Percentiles rank a stretch among this genome's conserved stretches.
Conservation (phyloP, 2,888 invertebrate genomes). For the Neelides folsomi region DNA sequence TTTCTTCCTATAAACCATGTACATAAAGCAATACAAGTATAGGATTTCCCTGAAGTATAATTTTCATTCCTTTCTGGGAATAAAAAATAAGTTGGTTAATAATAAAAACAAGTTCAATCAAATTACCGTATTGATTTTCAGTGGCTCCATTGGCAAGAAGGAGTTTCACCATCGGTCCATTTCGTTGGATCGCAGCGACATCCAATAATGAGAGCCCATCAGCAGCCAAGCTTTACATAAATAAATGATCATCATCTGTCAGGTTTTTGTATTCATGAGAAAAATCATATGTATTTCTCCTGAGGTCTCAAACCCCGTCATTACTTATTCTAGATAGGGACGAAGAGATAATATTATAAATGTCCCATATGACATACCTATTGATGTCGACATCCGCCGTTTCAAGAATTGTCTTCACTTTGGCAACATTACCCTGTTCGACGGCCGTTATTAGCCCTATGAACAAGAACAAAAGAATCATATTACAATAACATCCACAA, state of each 20-base stretch:
- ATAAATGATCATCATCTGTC: not conserved
- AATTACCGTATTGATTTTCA: slow-evolving; percentile 71
- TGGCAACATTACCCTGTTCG: slow-evolving; percentile 87
- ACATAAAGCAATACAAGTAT: too few relatives aligned
- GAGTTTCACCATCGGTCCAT: slow-evolving; percentile 76
- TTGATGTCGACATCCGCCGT: slow-evolving; percentile 87
- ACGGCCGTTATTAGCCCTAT: slow-evolving; percentile 87
- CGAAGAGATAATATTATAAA: not conserved
- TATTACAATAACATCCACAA: too few relatives aligned
- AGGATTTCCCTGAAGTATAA: too few relatives aligned
- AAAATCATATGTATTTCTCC: slow-evolving; percentile 23
- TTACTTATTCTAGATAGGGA: not conserved
- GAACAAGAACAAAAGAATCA: slow-evolving; percentile 12
- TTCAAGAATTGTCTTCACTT: slow-evolving; percentile 77
- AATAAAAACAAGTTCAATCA: too few relatives aligned
- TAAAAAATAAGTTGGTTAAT: too few relatives aligned
- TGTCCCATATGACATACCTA: slow-evolving; percentile 48
- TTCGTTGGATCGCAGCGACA: slow-evolving; percentile 81
- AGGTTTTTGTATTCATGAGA: not conserved
- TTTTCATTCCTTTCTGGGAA: too few relatives aligned
- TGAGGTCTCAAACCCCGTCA: not conserved
- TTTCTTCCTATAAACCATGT: too few relatives aligned
- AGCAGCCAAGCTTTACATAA: slow-evolving; percentile 19
- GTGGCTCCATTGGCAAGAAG: slow-evolving; percentile 73
- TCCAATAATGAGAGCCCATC: slow-evolving; percentile 83